Base-by-base conservation (phyloP, 2,888 invertebrate species). In the Azorinus chamasolen region DNA sequence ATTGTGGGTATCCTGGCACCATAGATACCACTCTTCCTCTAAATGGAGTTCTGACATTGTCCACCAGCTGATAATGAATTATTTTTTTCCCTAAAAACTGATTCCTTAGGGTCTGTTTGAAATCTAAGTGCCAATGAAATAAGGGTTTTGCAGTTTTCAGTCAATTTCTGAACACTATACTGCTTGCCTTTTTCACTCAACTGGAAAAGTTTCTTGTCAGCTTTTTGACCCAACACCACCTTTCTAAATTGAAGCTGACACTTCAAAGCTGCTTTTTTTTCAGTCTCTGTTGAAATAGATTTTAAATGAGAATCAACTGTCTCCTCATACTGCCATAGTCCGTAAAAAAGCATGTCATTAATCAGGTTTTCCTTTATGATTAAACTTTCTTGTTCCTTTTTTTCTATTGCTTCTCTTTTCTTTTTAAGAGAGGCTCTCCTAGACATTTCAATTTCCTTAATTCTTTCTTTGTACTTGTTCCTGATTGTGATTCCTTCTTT, bases 271-370 rank as follows among this genome's bases (percentile, higher is more conserved):
- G 45, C 53, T 32, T 46, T 75, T 27, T 54, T 69, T 1, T 59
- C 53, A 2, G 18, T 20, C 4, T 58, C 22, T n/a, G 59, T 24
- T 10, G 22, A 8, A 4, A 68, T 43, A 2, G 4, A 16, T 39
- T 69, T 69, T 45, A 75, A n/a, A 0, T 32, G 10, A 4, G 50
- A 45, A 25, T 63, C 64, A 4, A 64, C 68, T 1, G 63, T 64
- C 24, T 75, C 63, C 24, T 55, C 63, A 27, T 37, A 71, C 50
- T 76, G 70, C 70, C 76, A 70, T n/a, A 75, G 24, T 1, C 70
- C 64, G 70, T 65, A 70, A 14, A 41, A 65, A 5, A 72, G 10
- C 2, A 72, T 59, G 8, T 54, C 51, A 58, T 59, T 37, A 8
- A 39, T 27, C 16, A 69, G 16, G 18, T 63, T 18, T 20, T 75